Evolutionary conservation across 2,797 vertebrate genomes (phyloP).

Genomic region (Anomalospiza imberbis): DNA sequence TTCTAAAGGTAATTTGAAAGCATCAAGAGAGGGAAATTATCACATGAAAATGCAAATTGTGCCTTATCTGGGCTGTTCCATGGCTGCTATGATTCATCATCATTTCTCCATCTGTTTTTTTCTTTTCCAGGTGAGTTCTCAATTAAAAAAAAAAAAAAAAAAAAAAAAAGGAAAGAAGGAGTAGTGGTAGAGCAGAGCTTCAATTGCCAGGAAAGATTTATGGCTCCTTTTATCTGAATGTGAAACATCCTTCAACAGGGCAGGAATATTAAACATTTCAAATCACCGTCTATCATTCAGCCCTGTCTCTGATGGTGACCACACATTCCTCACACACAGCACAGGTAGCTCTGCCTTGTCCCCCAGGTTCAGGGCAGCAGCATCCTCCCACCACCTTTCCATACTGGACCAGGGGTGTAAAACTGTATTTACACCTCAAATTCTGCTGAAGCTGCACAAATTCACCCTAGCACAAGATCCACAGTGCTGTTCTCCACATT

Average conservation of each 20-base stretch:
- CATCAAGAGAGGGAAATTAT: conserved; percentile 48
- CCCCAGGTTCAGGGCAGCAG: not conserved
- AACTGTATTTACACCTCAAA: not conserved
- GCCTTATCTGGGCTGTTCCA: conserved; percentile 65
- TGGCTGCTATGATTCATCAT: conserved; percentile 71
- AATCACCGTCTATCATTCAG: conserved; percentile 46
- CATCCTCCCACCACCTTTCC: not conserved
- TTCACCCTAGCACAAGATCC: not conserved
- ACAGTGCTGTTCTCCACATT: not conserved
- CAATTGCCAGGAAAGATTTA: conserved; percentile 66
- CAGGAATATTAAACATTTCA: conserved; percentile 63
- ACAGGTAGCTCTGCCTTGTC: not conserved
- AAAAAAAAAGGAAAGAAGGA: not conserved
- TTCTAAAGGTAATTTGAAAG: conserved; percentile 68
- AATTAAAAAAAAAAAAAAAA: not conserved
- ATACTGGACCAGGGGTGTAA: not conserved
- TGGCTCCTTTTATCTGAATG: conserved; percentile 66
- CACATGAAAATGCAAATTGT: conserved; percentile 69
- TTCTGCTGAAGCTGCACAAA: not conserved
- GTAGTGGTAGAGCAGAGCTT: not conserved
- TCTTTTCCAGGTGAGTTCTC: conserved; percentile 60
- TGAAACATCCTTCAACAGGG: conserved; percentile 19
- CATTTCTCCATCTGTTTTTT: conserved; percentile 50
- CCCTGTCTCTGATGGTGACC: conserved; percentile 16
- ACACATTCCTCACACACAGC: not conserved